Conservation (phyloP, 2,888 invertebrate genomes). For the Caenorhabditis panamensis region DNA sequence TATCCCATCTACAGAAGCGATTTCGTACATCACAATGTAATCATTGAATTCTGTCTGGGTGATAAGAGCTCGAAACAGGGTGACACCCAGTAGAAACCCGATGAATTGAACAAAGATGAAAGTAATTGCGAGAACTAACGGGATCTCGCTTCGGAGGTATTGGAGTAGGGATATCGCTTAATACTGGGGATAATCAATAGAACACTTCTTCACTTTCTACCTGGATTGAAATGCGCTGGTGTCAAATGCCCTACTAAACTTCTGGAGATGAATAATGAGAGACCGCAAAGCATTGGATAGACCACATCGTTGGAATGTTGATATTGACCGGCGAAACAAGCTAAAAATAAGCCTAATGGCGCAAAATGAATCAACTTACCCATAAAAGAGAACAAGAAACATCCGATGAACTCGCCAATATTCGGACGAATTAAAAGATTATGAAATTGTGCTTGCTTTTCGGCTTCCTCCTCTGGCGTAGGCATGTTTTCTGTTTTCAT, state of each 20-base stretch:
- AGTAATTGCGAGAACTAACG: conserved; percentile 20
- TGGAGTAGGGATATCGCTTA: conserved; percentile 40
- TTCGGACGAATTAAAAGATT: conserved; percentile 50
- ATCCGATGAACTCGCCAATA: conserved; percentile 55
- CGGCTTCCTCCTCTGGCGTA: not conserved
- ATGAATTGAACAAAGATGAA: conserved; percentile 49
- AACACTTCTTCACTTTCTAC: conserved; percentile 5
- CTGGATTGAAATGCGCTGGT: conserved; percentile 56
- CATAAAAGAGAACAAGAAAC: conserved; percentile 39
- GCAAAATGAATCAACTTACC: too few species aligned
- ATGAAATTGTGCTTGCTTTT: conserved; percentile 27
- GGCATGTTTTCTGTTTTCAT: too few species aligned
- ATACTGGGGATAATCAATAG: not conserved
- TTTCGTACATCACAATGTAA: conserved; percentile 53
- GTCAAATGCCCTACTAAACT: conserved; percentile 22
- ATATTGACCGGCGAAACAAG: conserved; percentile 53
- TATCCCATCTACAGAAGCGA: conserved; percentile 32
- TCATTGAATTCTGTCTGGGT: conserved; percentile 57
- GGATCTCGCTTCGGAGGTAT: conserved; percentile 35
- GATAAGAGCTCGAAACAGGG: conserved; percentile 40
- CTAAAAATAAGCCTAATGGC: conserved; percentile 35
- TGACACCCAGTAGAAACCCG: conserved; percentile 51
- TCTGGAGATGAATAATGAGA: conserved; percentile 47
- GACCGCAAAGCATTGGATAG: conserved; percentile 40
- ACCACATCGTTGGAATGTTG: conserved; percentile 33